Percentiles rank a stretch among this genome's conserved stretches.
Conservation (phyloP, 2,888 invertebrate species). For the Melanophora roralis region DNA sequence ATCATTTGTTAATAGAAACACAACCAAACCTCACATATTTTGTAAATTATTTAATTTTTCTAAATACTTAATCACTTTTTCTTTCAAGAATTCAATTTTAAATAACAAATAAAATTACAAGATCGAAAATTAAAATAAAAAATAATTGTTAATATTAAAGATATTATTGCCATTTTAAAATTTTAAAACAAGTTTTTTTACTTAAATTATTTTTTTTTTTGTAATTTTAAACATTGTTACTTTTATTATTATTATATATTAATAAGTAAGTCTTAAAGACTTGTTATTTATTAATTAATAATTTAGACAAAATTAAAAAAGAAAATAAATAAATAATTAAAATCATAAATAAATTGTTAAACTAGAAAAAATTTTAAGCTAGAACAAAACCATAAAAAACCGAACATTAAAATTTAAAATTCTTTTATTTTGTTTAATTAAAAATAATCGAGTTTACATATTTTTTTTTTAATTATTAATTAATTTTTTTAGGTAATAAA, state of each 20-base stretch:
- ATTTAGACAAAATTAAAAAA: not conserved
- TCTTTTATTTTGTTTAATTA: slow-evolving; percentile 52
- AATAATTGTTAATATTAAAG: slow-evolving; percentile 42
- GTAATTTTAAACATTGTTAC: slow-evolving; percentile 8
- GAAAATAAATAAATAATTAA: slow-evolving; percentile 34
- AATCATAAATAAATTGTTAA: slow-evolving; percentile 49
- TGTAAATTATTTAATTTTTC: not conserved
- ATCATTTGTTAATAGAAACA: not conserved
- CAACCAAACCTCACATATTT: not conserved
- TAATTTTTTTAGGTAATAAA: slow-evolving; percentile 49
- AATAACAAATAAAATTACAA: slow-evolving; percentile 9
- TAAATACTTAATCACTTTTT: not conserved
- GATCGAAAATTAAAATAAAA: slow-evolving; percentile 9
- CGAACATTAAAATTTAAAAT: slow-evolving; percentile 57
- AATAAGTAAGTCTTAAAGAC: slow-evolving; percentile 49
- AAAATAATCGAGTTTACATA: slow-evolving; percentile 25
- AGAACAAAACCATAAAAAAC: slow-evolving; percentile 6
- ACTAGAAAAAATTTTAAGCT: slow-evolving; percentile 53
- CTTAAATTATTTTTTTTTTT: slow-evolving; percentile 7
- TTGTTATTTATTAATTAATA: slow-evolving; percentile 47
- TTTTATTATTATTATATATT: slow-evolving; percentile 35
- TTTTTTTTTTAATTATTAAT: slow-evolving; percentile 49
- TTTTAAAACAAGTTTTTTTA: slow-evolving; percentile 12
- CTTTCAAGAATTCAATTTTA: slow-evolving; percentile 13
- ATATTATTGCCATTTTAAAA: slow-evolving; percentile 23